Base-by-base conservation (phyloP, 2,888 invertebrate genomes). In the Conomelus anceps region DNA sequence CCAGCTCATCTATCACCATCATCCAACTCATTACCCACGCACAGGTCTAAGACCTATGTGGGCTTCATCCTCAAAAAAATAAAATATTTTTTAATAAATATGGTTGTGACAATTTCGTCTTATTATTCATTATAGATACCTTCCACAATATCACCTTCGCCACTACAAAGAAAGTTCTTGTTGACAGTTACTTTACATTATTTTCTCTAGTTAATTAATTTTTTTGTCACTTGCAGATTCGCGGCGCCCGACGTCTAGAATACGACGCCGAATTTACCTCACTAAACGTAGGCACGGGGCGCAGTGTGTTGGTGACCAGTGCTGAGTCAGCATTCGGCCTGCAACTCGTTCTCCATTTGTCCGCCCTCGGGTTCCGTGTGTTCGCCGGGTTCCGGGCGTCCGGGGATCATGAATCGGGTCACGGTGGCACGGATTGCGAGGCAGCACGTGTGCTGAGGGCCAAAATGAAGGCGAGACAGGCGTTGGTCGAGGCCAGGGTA, bases 251-350 rank as follows among this genome's bases (percentile, higher is more conserved):
- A 84, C 89, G 91, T 23, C 91, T 90, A 84, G 90, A 91, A 9
- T 91, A 91, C 84, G 91, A 91, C 88, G 91, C 91, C 22, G 89
- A 90, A 26, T 91, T 90, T 4, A 89, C 91, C 84, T 90, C 90
- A 34, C 88, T 91, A 22, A 91, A 91, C 89, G 91, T 92, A n/a
- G 92, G 91, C 91, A 93, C 94, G 89, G 96, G 96, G 89, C 95
- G 96, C 93, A 96, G 96, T 87, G 96, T 97, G 86, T 94, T 97
- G 90, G 95, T 97, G 90, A 97, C 97, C 26, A 97, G 96, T 89
- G 96, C 96, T 90, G 97, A 97, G 91, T 97, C 96, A 89, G 96
- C 96, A 84, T 94, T 97, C 90, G 97, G 97, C 87, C 94, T 97
- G 92, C 97, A 97, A 94, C 95, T 96, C 89, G 93, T 93, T 88